These are phyloP conservation scores for Ephydatia muelleri DNA, from an alignment of 37 sponge, comb jelly and placozoan species.

Conservation along the genomic window DNA sequence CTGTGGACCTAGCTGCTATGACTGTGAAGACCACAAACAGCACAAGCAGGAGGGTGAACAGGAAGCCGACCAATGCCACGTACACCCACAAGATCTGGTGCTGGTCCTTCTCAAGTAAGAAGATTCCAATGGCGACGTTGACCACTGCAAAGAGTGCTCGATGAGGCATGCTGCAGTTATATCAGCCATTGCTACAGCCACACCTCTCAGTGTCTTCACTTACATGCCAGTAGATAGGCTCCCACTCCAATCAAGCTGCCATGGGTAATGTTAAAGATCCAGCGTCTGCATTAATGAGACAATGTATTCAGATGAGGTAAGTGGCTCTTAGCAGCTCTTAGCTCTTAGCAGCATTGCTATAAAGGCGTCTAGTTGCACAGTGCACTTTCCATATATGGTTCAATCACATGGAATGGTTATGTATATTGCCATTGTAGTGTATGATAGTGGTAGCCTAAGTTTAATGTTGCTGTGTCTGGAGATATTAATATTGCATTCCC, in stretches of 20 bases:
- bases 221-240: constrained; percentile 7
- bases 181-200: not conserved
- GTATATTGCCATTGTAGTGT: too few species aligned
- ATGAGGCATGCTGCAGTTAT: too few species aligned
- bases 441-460: too few species aligned
- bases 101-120: constrained; percentile 3
- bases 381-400: too few species aligned
- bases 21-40: constrained; percentile 17
- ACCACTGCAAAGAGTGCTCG: not conserved
- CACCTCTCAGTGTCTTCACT: too few species aligned
- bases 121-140: constrained; percentile 12
- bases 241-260: not conserved
- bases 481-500: not conserved
- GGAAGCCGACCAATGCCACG: not conserved
- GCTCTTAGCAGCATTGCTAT: too few species aligned
- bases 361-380: too few species aligned
- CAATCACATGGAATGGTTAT: too few species aligned
- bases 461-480: not conserved
- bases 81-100: constrained; percentile 1
- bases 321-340: too few species aligned
- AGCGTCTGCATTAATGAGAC: not conserved
- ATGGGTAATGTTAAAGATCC: constrained; percentile 2
- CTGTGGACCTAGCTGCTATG: not conserved
- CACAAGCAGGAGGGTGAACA: not conserved
- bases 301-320: too few species aligned